Conservation (phyloP, 2,888 invertebrate species). For the Germaria angustata region DNA sequence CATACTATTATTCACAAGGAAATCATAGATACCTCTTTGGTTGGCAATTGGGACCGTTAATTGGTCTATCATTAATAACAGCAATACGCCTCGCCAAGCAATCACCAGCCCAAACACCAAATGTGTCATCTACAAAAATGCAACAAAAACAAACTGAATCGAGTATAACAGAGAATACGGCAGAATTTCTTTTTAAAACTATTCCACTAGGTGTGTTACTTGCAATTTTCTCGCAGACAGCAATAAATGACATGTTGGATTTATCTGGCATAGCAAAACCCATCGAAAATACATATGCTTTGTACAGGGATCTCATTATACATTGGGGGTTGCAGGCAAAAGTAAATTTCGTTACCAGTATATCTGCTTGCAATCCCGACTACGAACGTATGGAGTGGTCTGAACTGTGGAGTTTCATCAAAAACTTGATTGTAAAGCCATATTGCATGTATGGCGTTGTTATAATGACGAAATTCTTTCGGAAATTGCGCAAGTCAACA, state of each 20-base stretch:
- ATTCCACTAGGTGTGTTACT: conserved; percentile 74
- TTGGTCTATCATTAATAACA: conserved; percentile 75
- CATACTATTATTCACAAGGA: conserved; percentile 76
- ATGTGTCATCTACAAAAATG: conserved; percentile 42
- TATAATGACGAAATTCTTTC: conserved; percentile 77
- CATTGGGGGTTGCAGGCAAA: conserved; percentile 77
- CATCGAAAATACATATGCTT: conserved; percentile 73
- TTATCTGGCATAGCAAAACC: conserved; percentile 73
- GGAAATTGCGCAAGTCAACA: conserved; percentile 76
- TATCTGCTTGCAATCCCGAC: conserved; percentile 77
- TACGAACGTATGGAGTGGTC: conserved; percentile 74
- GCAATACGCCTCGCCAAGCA: conserved; percentile 71
- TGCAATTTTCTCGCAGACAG: conserved; percentile 75
- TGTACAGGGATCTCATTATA: conserved; percentile 75
- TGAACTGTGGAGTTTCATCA: conserved; percentile 77
- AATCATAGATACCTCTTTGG: conserved; percentile 77
- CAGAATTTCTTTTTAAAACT: conserved; percentile 73
- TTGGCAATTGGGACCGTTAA: conserved; percentile 77
- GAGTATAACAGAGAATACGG: conserved; percentile 53
- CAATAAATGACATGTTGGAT: conserved; percentile 74
- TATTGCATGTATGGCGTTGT: conserved; percentile 79
- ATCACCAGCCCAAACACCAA: conserved; percentile 38
- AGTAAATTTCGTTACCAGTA: conserved; percentile 76
- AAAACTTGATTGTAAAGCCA: conserved; percentile 78
- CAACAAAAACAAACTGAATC: conserved; percentile 37